Percentiles rank a stretch among this genome's conserved stretches.
Conservation (phyloP, 92 coral and sea anemone species). For the Scolanthus callimorphus region DNA sequence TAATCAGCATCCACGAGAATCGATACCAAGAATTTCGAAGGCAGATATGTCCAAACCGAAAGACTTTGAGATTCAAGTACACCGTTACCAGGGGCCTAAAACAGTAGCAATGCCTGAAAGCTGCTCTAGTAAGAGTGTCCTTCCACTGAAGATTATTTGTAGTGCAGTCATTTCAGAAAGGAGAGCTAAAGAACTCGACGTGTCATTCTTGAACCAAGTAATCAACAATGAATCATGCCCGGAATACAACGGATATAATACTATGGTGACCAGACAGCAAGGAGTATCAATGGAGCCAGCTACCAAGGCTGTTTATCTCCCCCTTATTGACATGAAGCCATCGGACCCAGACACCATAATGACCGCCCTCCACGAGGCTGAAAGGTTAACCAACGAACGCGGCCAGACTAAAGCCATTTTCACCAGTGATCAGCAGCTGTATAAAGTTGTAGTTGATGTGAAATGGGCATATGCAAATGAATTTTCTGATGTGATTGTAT, state of each 20-base stretch:
- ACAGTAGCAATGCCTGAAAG: slow-evolving; percentile 43
- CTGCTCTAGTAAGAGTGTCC: slow-evolving; percentile 37
- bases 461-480: slow-evolving; percentile 37
- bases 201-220: slow-evolving; percentile 30
- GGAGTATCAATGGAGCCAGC: slow-evolving; percentile 35
- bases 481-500: slow-evolving; percentile 25
- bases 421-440: slow-evolving; percentile 44
- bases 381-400: slow-evolving; percentile 28
- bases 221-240: slow-evolving; percentile 21
- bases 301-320: slow-evolving; percentile 47
- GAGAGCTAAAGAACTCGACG: slow-evolving; percentile 53
- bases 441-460: slow-evolving; percentile 41
- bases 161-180: slow-evolving; percentile 23
- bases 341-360: slow-evolving; percentile 56
- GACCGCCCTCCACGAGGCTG: slow-evolving; percentile 13
- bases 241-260: slow-evolving; percentile 60
- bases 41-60: slow-evolving; percentile 32
- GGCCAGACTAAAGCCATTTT: slow-evolving; percentile 38
- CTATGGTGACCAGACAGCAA: slow-evolving; percentile 22
- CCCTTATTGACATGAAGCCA: slow-evolving; percentile 52
- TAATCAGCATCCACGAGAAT: slow-evolving; percentile 13
- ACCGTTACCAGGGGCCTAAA: slow-evolving; percentile 62
- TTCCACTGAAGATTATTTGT: slow-evolving; percentile 55
- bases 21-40: slow-evolving; percentile 49
- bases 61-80: slow-evolving; percentile 38